A percentile compares a stretch with the other conserved stretches of the same genome.
Conservation (phyloP, 2,888 invertebrate species). For the Dolomedes plantarius region DNA sequence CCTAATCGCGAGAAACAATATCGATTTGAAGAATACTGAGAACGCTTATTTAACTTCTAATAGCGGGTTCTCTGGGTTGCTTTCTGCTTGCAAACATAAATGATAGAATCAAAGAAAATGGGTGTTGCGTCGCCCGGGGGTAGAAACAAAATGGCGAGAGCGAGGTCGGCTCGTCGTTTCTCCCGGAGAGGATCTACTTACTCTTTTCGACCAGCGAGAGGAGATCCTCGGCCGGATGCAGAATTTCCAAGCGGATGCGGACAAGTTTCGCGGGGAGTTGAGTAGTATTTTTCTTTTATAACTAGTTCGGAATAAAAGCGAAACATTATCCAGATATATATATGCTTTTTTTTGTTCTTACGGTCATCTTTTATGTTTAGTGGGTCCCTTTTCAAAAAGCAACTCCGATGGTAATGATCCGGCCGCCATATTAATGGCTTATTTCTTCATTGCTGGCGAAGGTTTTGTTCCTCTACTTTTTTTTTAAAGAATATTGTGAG, state of each 20-base stretch:
- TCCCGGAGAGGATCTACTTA: neutral
- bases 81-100: no score
- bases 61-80: no score
- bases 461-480: neutral
- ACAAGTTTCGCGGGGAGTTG: neutral
- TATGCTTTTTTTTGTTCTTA: no score
- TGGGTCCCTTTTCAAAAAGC: neutral
- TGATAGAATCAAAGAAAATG: no score
- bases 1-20: no score
- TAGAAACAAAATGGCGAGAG: neutral
- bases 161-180: neutral
- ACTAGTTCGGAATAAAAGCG: neutral
- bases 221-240: neutral
- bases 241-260: slow-evolving; percentile 4
- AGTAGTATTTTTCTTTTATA: neutral
- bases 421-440: neutral
- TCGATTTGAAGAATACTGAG: no score
- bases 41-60: no score
- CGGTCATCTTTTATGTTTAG: neutral
- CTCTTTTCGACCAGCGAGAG: no score
- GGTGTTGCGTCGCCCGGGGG: no score
- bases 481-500: neutral
- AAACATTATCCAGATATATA: neutral
- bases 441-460: neutral
- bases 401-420: slow-evolving; percentile 1